Evolutionary conservation across 2,113 vertebrate species (phyloP).

Genomic region (Alectura lathami): DNA sequence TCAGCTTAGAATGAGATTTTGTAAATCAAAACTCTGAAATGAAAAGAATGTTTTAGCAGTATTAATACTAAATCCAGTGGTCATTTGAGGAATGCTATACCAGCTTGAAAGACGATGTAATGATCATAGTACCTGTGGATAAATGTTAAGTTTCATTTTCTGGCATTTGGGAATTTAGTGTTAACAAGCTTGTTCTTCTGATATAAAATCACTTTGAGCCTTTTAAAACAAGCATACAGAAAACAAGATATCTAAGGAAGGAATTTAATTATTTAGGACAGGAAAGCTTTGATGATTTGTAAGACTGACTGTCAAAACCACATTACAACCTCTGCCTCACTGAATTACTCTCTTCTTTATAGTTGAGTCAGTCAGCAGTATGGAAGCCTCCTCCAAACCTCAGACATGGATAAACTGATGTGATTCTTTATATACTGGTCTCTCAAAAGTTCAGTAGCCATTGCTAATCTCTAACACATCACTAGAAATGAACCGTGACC

Average conservation of each 20-base stretch:
- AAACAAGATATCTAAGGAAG: background rate
- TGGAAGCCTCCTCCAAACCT: background rate
- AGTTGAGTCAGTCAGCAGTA: background rate
- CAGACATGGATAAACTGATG: background rate
- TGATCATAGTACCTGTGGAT: background rate
- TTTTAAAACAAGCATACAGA: background rate
- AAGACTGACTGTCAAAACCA: background rate
- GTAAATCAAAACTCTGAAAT: background rate
- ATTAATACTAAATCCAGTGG: background rate
- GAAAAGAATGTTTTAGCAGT: background rate
- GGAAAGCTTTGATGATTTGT: background rate
- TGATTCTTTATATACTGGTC: background rate
- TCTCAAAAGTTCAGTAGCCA: background rate
- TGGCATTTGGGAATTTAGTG: background rate
- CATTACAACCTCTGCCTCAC: background rate
- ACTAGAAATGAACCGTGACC: background rate
- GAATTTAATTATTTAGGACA: background rate
- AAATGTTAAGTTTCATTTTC: background rate
- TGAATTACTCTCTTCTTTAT: background rate
- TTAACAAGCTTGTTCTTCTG: background rate
- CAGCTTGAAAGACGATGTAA: background rate
- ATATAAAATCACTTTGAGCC: background rate
- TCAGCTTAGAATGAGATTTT: background rate
- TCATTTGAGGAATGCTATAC: background rate
- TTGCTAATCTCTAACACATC: background rate